Percentiles rank a stretch among this genome's conserved stretches.
phyloP scores from a whole-genome alignment of 1,140 invertebrate genomes.

The Lycorma delicatula region DNA sequence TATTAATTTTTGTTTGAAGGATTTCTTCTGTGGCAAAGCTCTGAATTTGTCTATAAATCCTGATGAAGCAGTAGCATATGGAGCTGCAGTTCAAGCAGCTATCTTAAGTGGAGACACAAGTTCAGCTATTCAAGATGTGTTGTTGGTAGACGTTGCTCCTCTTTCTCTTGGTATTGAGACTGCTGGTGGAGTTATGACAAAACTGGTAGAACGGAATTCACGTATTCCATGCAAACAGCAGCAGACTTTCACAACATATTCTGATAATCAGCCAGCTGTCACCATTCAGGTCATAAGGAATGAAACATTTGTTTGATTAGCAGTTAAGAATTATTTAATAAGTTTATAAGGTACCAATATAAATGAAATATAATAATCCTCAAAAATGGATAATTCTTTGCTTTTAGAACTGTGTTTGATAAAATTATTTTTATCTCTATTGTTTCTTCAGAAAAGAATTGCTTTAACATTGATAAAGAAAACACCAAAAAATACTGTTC shows the following conservation, averaged over 20 bases:
- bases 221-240: constrained; percentile 53
- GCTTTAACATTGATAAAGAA: no score
- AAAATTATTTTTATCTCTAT: no score
- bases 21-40: constrained; percentile 53
- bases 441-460: no score
- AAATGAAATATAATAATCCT: no score
- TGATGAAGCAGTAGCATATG: constrained; percentile 67
- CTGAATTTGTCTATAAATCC: constrained; percentile 67
- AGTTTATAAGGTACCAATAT: no score
- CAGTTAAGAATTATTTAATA: no score
- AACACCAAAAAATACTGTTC: no score
- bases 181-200: constrained; percentile 47
- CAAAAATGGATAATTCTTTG: no score
- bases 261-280: constrained; percentile 61
- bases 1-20: constrained; percentile 53
- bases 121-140: constrained; percentile 43
- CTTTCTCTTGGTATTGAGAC: constrained; percentile 37
- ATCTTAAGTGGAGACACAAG: constrained; percentile 55
- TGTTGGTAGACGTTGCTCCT: constrained; percentile 46
- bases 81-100: constrained; percentile 67
- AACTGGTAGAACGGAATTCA: constrained; percentile 52
- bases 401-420: no score
- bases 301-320: no score
- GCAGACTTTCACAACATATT: constrained; percentile 53
- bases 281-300: constrained; percentile 58